Evolutionary conservation across 2,888 invertebrate species (phyloP).

Genomic region (Dicroscelio sp.): DNA sequence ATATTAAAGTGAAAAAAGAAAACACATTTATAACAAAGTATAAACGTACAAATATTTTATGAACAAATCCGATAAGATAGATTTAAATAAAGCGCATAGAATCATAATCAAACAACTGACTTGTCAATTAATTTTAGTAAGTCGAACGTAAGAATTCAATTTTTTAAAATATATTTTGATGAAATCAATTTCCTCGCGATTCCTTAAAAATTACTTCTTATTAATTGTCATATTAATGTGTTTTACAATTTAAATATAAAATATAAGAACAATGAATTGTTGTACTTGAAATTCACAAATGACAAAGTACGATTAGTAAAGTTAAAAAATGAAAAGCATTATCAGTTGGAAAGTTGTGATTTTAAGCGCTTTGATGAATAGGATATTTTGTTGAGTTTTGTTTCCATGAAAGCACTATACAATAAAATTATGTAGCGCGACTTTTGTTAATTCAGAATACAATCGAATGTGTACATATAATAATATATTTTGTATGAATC

Average conservation of each 20-base stretch:
- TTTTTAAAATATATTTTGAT: too few species aligned
- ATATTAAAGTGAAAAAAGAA: background rate
- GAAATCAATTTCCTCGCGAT: too few species aligned
- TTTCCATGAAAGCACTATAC: slow-evolving; percentile 36
- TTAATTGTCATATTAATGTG: too few species aligned
- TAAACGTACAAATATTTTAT: slow-evolving; percentile 51
- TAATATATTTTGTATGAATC: slow-evolving; percentile 73
- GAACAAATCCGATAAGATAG: background rate
- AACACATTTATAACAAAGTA: background rate
- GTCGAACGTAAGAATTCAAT: too few species aligned
- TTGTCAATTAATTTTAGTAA: too few species aligned
- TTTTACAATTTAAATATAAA: too few species aligned
- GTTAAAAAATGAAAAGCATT: background rate
- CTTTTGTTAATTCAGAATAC: slow-evolving; percentile 27
- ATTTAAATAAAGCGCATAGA: slow-evolving; percentile 9
- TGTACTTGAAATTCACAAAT: too few species aligned
- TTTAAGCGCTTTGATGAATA: slow-evolving; percentile 30
- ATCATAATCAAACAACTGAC: background rate
- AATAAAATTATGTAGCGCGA: slow-evolving; percentile 33
- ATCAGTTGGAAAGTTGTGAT: slow-evolving; percentile 7
- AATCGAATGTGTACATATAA: slow-evolving; percentile 55
- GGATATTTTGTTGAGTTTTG: background rate
- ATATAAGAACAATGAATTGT: too few species aligned
- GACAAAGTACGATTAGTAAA: too few species aligned
- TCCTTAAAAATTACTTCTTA: too few species aligned